Percentiles rank a stretch among this genome's conserved stretches.
Evolutionary conservation across 2,797 vertebrate genomes (phyloP).

Genomic region (Brachymystax lenok): DNA sequence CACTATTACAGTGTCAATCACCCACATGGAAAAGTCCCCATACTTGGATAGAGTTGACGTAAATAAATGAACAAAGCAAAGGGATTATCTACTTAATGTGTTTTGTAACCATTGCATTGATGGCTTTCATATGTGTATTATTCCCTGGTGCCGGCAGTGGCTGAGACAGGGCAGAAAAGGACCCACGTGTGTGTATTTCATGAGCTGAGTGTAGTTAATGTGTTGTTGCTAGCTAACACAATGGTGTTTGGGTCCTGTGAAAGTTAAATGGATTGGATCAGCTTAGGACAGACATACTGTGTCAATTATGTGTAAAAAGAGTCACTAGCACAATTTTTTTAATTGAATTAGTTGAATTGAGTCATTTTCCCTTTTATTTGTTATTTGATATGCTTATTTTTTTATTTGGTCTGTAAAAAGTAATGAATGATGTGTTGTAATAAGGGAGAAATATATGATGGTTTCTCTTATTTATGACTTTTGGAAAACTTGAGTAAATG

Average conservation of each 20-base stretch:
- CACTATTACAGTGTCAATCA: conserved; percentile 40
- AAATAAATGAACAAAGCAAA: conserved; percentile 34
- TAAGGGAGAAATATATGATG: not conserved
- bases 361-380: conserved; percentile 21
- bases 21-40: not conserved
- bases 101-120: conserved; percentile 53
- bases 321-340: too few species aligned
- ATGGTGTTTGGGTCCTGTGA: conserved; percentile 27
- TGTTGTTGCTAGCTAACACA: conserved; percentile 40
- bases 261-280: conserved; percentile 41
- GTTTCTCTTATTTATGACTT: conserved; percentile 16
- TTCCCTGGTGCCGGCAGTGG: conserved; percentile 60
- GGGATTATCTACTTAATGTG: conserved; percentile 57
- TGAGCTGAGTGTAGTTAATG: conserved; percentile 43
- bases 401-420: conserved; percentile 4
- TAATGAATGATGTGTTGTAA: not conserved
- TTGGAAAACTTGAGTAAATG: conserved; percentile 16
- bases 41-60: conserved; percentile 51
- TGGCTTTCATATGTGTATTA: conserved; percentile 55
- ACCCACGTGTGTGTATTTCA: conserved; percentile 59
- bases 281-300: not conserved
- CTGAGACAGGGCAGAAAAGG: conserved; percentile 60
- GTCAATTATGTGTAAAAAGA: not conserved
- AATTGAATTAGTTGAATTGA: not conserved
- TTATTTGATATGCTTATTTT: conserved; percentile 13